These are phyloP conservation scores for Rhimphoctona megacephalus DNA, from an alignment of 2,888 invertebrate species.

Conservation along the genomic window DNA sequence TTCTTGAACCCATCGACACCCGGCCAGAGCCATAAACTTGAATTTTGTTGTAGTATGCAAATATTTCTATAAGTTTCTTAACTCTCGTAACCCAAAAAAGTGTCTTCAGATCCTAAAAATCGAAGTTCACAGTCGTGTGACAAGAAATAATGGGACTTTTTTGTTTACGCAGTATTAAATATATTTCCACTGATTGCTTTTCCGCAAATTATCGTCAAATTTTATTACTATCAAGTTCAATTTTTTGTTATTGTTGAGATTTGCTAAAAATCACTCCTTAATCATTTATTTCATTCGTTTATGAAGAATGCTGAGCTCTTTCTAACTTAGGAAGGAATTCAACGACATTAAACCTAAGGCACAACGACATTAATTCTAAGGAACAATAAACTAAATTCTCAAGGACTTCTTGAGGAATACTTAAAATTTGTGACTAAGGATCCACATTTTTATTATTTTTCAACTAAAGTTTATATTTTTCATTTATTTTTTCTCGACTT, in stretches of 20 bases:
- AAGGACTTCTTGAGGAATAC: slow-evolving; percentile 47
- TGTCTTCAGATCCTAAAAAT: background rate
- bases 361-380: too few species aligned
- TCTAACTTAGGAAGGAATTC: slow-evolving; percentile 15
- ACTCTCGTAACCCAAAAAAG: background rate
- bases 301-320: background rate
- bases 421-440: slow-evolving; percentile 28
- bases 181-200: background rate
- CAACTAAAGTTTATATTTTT: background rate
- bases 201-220: background rate
- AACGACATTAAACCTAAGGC: slow-evolving; percentile 17
- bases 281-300: background rate
- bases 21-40: background rate
- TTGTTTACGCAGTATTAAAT: background rate
- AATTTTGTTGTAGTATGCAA: slow-evolving; percentile 12
- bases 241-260: background rate
- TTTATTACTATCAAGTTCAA: background rate
- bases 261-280: background rate
- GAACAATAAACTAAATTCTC: slow-evolving; percentile 25
- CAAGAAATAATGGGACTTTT: background rate
- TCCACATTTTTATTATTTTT: background rate
- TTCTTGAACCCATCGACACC: slow-evolving; percentile 12
- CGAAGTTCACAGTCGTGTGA: background rate
- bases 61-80: slow-evolving; percentile 8
- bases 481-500: background rate